Evolutionary conservation across 2,797 vertebrate species (phyloP), one percentile per base, ranked within the genome.

Genomic region (Sarcoramphus papa): DNA sequence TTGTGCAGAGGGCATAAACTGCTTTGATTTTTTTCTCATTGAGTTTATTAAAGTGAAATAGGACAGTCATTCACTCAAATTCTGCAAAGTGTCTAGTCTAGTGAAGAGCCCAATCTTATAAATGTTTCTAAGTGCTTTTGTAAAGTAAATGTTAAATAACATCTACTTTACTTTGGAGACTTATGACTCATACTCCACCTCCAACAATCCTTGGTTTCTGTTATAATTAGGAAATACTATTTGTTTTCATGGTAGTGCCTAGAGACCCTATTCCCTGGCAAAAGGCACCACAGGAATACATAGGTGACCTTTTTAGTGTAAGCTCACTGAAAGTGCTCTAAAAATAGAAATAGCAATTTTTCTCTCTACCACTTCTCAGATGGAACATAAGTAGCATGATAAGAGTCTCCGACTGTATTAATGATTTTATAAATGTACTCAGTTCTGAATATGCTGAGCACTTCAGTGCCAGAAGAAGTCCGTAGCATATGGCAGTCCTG

Each of bases 201-300:
- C 86, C 81, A 83, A 80, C 22, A 77, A 69, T 54, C 37, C 47
- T 62, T 59, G 13, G 31, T 73, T 92, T 88, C 60, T 90, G 51
- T 72, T 85, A 59, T 89, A 91, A 96, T 89, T 92, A 90, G 78
- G 73, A 92, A 93, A 83, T 88, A 88, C 54, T 95, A 69, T 85
- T 93, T 93, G 62, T 93, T 95, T 95, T 92, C 50, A 20, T 28
- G 16, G 33, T 27, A 90, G 33, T 48, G 50, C 57, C 75, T 45
- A 22, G 78, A 86, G 88, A 91, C 10, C 72, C 65, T 48, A 25
- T 24, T 87, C 62, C 57, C 30, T 54, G 33, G 62, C 78, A 87
- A 40, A 48, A 87, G 45, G 31, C 57, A 78, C 50, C 41, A 24
- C 54, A 91, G 62, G 81, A 94, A 92, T 53, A 75, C 14, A n/a